These are phyloP conservation scores for Pyrocephalus nanus DNA, from an alignment of 2,797 vertebrate species.

Conservation along the genomic window DNA sequence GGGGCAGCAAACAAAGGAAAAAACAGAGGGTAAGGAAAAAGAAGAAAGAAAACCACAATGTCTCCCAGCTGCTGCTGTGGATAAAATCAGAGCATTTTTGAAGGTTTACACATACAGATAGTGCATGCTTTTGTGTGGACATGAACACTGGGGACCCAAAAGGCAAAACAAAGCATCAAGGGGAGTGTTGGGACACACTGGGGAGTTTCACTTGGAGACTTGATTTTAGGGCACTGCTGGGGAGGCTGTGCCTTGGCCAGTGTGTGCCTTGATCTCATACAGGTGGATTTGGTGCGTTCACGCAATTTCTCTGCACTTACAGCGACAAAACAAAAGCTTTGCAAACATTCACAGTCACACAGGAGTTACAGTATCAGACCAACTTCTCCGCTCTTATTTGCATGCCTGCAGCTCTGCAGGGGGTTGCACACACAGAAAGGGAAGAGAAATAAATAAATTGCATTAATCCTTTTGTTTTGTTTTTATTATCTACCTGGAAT, in stretches of 20 bases:
- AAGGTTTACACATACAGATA: background rate
- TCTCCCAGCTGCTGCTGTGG: background rate
- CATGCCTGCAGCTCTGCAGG: background rate
- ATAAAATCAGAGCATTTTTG: background rate
- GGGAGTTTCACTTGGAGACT: background rate
- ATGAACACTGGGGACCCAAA: background rate
- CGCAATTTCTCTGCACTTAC: background rate
- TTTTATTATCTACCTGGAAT: conserved; percentile 65
- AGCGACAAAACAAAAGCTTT: background rate
- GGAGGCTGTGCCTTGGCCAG: background rate
- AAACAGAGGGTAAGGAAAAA: rapidly evolving
- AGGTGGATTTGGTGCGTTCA: rapidly evolving
- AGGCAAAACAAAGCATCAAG: background rate
- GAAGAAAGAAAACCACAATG: background rate
- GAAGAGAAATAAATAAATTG: conserved; percentile 25
- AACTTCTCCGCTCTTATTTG: background rate
- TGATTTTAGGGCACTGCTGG: background rate
- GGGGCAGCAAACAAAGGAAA: conserved; percentile 34
- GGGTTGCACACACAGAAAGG: background rate
- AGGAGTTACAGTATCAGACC: background rate
- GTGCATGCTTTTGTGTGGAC: background rate
- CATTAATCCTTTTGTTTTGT: conserved; percentile 36
- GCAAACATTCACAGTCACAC: background rate
- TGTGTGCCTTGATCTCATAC: background rate
- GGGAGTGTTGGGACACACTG: rapidly evolving